Base-by-base conservation (phyloP, 2,797 vertebrate genomes). In the Epinephelus awoara region DNA sequence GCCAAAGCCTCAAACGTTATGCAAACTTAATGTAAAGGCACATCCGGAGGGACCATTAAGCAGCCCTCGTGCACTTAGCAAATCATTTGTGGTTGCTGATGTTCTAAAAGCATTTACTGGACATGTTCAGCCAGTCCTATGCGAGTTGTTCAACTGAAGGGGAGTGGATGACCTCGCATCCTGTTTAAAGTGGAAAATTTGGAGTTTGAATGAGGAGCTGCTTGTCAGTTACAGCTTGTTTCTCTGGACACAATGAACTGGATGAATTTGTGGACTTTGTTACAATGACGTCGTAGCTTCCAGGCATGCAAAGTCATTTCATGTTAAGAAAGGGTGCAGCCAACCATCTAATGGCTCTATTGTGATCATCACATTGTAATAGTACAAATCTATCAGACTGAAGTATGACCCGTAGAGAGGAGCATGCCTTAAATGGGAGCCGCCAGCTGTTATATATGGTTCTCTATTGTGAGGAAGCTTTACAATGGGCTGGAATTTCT, bases 21-120 rank as follows among this genome's bases (percentile, higher is more conserved):
- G 7, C 59, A 84, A 72, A 76, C 27, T 21, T 83, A 44, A 83
- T 71, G 75, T 76, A 69, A 79, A 88, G 75, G 40, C 17, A 42
- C 49, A 75, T 71, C 67, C 50, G 71, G 15, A n/a, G 56, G 21
- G 27, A 55, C 34, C 74, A 85, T 81, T 75, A 82, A 75, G 71
- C 42, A 66, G 50, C 58, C 79, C 64, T 68, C 4, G 27, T 81
- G 81, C 83, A 90, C 87, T 92, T 75, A 87, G 66, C 59, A 80
- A 77, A 74, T 78, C 72, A 75, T 78, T 80, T 76, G 34, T 71
- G 70, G 71, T 69, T 79, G 78, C 66, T 74, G 62, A 78, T 75
- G 72, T 76, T 80, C 88, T 88, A 79, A 92, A 85, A 90, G 69
- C 79, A 54, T 85, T 85, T 81, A 79, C 82, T 88, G 73, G 73